Percentiles rank a stretch among this genome's conserved stretches.
Conservation (phyloP, 2,797 vertebrate genomes). For the Pangasius krempfi region DNA sequence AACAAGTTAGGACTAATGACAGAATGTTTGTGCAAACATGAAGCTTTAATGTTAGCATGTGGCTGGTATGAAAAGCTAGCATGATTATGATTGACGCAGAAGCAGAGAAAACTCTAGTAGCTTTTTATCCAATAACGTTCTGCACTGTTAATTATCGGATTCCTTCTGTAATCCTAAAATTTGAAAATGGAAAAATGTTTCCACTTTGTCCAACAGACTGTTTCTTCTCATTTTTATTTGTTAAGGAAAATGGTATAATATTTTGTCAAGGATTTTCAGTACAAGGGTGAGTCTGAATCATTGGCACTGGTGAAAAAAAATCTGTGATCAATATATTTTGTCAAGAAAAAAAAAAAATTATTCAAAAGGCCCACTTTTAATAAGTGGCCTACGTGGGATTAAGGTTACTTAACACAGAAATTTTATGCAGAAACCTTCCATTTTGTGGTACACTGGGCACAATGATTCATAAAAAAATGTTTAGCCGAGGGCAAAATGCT, state of each 20-base stretch:
- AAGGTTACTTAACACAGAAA: background rate
- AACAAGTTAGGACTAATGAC: no score
- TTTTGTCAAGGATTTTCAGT: background rate
- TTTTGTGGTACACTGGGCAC: background rate
- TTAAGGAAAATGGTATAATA: background rate
- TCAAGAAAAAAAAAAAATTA: background rate
- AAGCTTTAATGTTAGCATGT: background rate
- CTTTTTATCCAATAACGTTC: background rate
- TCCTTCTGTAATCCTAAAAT: background rate
- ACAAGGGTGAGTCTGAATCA: background rate
- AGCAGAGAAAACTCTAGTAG: background rate
- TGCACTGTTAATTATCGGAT: background rate
- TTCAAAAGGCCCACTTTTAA: background rate
- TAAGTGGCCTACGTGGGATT: background rate
- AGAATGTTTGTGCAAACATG: background rate
- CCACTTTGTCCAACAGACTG: background rate
- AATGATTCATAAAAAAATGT: background rate
- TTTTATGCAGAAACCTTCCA: background rate
- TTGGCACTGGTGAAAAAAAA: background rate
- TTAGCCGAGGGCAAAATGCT: background rate
- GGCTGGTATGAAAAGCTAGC: background rate
- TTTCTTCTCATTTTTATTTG: background rate
- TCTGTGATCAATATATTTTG: background rate
- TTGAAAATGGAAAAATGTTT: background rate
- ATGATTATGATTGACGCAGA: background rate